Evolutionary conservation across 2,113 vertebrate genomes (phyloP).

Genomic region (Numenius arquata): DNA sequence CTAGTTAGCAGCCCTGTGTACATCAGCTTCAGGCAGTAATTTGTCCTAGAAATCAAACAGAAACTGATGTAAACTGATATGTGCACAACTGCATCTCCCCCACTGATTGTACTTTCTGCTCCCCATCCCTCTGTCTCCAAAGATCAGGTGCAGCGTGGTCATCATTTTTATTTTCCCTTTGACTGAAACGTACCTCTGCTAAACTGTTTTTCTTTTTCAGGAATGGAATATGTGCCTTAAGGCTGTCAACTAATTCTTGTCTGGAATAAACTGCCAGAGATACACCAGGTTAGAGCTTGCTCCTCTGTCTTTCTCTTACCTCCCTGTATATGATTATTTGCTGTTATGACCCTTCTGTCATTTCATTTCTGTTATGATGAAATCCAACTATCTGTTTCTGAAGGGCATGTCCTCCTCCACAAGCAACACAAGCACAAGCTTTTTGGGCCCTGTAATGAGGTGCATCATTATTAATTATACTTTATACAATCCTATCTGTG

Average conservation of each 20-base stretch:
- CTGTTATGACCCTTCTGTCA: not conserved
- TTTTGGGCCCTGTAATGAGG: not conserved
- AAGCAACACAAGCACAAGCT: not conserved
- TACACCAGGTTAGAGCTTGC: not conserved
- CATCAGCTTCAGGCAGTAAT: constrained; percentile 52
- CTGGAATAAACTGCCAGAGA: not conserved
- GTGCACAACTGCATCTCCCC: not conserved
- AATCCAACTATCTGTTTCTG: not conserved
- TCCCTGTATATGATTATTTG: not conserved
- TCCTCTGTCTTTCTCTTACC: not conserved
- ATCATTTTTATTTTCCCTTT: not conserved
- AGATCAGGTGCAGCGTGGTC: not conserved
- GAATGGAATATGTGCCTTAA: not conserved
- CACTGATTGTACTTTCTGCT: not conserved
- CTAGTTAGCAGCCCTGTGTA: constrained; percentile 14
- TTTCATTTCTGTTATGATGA: not conserved
- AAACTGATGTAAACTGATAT: constrained; percentile 55
- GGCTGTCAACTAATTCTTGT: not conserved
- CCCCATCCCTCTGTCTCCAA: not conserved
- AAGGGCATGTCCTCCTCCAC: not conserved
- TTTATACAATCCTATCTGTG: not conserved
- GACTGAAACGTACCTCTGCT: not conserved
- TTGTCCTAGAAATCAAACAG: constrained; percentile 59
- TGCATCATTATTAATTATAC: not conserved
- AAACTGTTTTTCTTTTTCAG: not conserved